A percentile compares a stretch with the other conserved stretches of the same genome.
These are phyloP conservation scores for Streptopelia turtur DNA, from an alignment of 2,797 vertebrate genomes.

Conservation along the genomic window DNA sequence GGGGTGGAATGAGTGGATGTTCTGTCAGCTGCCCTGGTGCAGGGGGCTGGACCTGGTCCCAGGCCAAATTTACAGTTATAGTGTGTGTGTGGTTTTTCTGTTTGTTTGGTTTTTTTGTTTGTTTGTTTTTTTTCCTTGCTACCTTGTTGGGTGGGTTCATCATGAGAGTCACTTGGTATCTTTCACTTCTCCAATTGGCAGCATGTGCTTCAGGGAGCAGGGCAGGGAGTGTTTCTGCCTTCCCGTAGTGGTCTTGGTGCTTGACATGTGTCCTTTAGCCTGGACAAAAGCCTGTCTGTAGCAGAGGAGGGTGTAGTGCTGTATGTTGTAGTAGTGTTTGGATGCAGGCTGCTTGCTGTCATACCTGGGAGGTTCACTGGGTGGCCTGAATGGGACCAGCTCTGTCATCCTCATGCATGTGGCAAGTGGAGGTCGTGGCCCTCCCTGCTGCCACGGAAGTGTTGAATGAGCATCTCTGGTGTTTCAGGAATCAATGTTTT, in stretches of 20 bases:
- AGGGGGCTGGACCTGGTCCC: background rate
- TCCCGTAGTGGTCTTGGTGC: background rate
- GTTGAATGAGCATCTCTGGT: fast-evolving
- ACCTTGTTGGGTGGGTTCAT: background rate
- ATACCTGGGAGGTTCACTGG: fast-evolving
- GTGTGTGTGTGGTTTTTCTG: background rate
- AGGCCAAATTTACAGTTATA: background rate
- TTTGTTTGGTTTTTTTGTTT: too few species aligned
- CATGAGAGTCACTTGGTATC: background rate
- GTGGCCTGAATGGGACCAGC: background rate
- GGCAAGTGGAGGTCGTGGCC: background rate
- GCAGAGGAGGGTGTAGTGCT: background rate
- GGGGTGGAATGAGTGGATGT: background rate
- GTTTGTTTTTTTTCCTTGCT: background rate
- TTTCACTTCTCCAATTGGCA: background rate
- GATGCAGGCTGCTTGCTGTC: background rate
- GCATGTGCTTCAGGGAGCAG: background rate
- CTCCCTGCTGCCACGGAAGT: background rate
- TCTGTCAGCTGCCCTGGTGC: background rate
- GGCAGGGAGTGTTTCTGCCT: background rate
- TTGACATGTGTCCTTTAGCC: fast-evolving
- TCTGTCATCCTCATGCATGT: background rate
- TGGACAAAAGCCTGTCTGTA: fast-evolving
- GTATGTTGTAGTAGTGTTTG: background rate
- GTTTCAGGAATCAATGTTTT: background rate